Evolutionary conservation across 2,888 invertebrate species (phyloP).

Genomic region (Biston betularia): DNA sequence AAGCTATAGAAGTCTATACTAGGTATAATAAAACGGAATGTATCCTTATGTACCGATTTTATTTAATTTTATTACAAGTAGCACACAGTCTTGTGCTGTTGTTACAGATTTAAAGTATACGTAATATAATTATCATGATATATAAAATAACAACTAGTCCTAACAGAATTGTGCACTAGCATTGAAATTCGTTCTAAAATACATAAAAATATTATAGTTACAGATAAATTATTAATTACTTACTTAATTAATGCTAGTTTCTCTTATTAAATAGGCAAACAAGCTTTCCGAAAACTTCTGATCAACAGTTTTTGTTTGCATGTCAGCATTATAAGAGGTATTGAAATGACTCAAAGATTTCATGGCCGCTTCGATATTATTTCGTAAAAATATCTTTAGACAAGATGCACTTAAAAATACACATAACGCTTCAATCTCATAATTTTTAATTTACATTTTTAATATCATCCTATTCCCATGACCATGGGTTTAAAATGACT

Average conservation of each 20-base stretch:
- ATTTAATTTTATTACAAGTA: slow-evolving; percentile 74
- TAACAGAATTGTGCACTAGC: slow-evolving; percentile 77
- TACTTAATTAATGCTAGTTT: slow-evolving; percentile 24
- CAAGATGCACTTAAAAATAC: slow-evolving; percentile 17
- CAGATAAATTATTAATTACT: neutral
- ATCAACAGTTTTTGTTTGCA: slow-evolving; percentile 21
- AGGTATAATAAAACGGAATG: slow-evolving; percentile 48
- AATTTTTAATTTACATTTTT: neutral
- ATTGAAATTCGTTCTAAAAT: slow-evolving; percentile 56
- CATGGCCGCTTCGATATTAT: slow-evolving; percentile 54
- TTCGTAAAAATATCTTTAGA: slow-evolving; percentile 40
- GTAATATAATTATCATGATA: slow-evolving; percentile 28
- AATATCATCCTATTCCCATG: neutral
- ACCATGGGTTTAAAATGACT: neutral
- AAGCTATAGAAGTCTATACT: neutral
- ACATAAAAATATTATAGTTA: slow-evolving; percentile 43
- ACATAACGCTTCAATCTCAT: slow-evolving; percentile 13
- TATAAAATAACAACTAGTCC: slow-evolving; percentile 70
- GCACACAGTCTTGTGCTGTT: slow-evolving; percentile 77
- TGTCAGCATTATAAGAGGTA: slow-evolving; percentile 51
- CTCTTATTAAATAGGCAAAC: slow-evolving; percentile 26
- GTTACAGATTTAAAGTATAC: slow-evolving; percentile 73
- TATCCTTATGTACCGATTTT: slow-evolving; percentile 62
- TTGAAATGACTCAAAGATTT: slow-evolving; percentile 50
- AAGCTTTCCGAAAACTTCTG: slow-evolving; percentile 41